Base-by-base conservation (phyloP, 2,888 invertebrate species). In the Philonicus albiceps region DNA sequence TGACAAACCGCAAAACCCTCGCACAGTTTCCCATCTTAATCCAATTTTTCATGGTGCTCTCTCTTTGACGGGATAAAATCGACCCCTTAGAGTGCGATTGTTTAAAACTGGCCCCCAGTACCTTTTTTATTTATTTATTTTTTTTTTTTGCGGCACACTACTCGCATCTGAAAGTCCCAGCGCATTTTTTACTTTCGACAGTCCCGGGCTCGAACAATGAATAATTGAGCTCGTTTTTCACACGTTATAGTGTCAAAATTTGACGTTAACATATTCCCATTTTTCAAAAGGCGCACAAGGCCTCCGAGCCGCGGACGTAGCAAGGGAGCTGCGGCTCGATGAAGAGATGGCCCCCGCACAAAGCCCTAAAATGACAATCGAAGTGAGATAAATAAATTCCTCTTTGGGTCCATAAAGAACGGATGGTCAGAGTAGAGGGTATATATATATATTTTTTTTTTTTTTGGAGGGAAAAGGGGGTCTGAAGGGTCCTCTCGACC, bases 11-110 rank as follows among this genome's bases (percentile, higher is more conserved):
- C 85, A 87, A 85, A 87, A 81, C 85, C 87, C 86, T 87, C 85
- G 55, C 49, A 85, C 27, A 64, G 64, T 22, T n/a, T 49, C 73
- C 86, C 78, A 86, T 87, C 86, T 86, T 87, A 88, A 88, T 88
- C 87, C 88, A 88, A 88, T 88, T 87, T 88, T 88, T 87, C 87
- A 88, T 73, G 88, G 80, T 85, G 81, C 86, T 88, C 88, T n/a
- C n/a, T n/a, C n/a, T n/a, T n/a, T 86, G 78, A 76, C 64, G 74
- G 64, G 22, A 27, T 76, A 31, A 75, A 75, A 86, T 76, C 55
- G 73, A 72, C 78, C 53, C 76, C 81, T 87, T 49, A 30, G 34
- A 16, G 37, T 43, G 34, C 78, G 76, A 86, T 86, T 78, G 78
- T 76, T 86, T 86, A 64, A 86, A 78, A 78, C 19, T 22, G 64